Percentiles rank a stretch among this genome's conserved stretches.
Conservation (phyloP, 2,888 invertebrate genomes). For the Dicyrtomina minuta region DNA sequence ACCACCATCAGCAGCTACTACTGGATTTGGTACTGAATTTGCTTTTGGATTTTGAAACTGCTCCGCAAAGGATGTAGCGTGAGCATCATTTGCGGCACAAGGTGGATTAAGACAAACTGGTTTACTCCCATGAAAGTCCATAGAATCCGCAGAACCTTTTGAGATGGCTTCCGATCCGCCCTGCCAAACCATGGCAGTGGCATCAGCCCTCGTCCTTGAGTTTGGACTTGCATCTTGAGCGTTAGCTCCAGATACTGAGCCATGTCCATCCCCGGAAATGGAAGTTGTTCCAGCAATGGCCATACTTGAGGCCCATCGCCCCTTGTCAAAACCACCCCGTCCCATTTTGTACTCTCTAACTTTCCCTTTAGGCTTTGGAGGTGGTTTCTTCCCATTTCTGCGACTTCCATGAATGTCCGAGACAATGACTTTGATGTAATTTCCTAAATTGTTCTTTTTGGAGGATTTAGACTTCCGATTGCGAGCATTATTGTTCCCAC, state of each 20-base stretch:
- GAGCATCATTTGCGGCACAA: not conserved
- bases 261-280: not conserved
- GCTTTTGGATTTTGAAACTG: no score
- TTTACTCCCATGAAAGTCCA: not conserved
- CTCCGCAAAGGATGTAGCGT: not conserved
- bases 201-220: not conserved
- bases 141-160: not conserved
- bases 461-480: not conserved
- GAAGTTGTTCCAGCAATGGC: not conserved
- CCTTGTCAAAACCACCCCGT: not conserved
- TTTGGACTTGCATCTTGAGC: not conserved
- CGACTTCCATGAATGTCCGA: not conserved
- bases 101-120: not conserved
- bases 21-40: no score
- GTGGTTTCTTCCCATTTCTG: no score
- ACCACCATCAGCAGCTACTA: not conserved
- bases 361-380: no score
- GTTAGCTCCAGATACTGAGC: not conserved
- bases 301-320: not conserved
- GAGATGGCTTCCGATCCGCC: not conserved
- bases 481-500: not conserved
- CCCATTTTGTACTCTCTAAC: not conserved
- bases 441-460: no score
- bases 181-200: not conserved
- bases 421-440: conserved; percentile 7